These are phyloP conservation scores for Andrena chrysosceles DNA, from an alignment of 2,888 invertebrate species.

Conservation along the genomic window DNA sequence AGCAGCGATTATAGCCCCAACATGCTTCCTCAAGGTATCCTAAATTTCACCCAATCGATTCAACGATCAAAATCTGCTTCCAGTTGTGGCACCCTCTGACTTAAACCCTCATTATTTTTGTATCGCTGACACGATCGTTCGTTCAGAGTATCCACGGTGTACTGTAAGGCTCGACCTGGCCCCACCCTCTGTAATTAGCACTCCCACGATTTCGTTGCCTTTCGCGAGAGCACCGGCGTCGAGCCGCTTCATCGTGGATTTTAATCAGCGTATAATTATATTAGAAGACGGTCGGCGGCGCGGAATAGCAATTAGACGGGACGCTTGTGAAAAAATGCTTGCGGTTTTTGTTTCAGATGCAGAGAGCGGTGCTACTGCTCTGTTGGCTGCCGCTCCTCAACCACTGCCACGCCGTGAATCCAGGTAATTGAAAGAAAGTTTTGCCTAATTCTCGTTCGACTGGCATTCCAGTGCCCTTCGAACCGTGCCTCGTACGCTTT, in stretches of 20 bases:
- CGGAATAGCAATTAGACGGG: slow-evolving; percentile 27
- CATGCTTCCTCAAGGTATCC: too few relatives aligned
- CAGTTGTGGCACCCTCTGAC: too few relatives aligned
- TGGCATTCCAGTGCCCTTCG: not conserved
- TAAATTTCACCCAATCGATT: too few relatives aligned
- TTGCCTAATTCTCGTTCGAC: not conserved
- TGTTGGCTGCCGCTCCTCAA: slow-evolving; percentile 84
- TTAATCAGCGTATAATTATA: slow-evolving; percentile 49
- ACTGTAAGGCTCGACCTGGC: slow-evolving; percentile 12
- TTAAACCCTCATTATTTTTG: too few relatives aligned
- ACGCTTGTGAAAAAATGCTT: slow-evolving; percentile 29
- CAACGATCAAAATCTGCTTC: too few relatives aligned
- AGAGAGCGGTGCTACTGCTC: slow-evolving; percentile 83
- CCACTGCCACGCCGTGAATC: slow-evolving; percentile 84
- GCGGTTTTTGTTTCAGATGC: slow-evolving; percentile 79
- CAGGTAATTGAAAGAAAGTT: slow-evolving; percentile 75
- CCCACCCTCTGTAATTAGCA: slow-evolving; percentile 38
- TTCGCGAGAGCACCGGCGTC: slow-evolving; percentile 16
- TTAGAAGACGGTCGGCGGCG: slow-evolving; percentile 7
- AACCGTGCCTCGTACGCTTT: not conserved
- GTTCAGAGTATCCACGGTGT: slow-evolving; percentile 14
- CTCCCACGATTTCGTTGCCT: slow-evolving; percentile 21
- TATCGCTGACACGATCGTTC: not conserved
- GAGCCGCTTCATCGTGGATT: slow-evolving; percentile 18
- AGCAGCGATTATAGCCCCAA: too few relatives aligned